Evolutionary conservation across 2,888 invertebrate genomes (phyloP).

Genomic region (Sceliomorpha sp.): DNA sequence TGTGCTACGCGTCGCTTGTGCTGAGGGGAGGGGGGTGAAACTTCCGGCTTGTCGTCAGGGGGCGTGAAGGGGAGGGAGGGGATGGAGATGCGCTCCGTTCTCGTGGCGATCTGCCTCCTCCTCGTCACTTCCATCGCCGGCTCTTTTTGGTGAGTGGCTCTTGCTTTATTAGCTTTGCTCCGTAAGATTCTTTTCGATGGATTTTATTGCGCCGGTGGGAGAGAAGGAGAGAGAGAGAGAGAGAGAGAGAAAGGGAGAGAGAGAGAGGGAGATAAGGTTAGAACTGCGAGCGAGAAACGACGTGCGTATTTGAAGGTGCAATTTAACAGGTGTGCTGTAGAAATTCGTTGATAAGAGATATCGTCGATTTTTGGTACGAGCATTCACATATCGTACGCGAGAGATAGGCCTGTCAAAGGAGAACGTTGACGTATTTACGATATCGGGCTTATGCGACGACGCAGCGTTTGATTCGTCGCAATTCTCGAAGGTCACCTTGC

Average conservation of each 20-base stretch:
- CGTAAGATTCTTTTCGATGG: neutral
- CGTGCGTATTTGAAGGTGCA: too few species aligned
- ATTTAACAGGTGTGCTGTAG: too few species aligned
- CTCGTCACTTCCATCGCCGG: conserved; percentile 93
- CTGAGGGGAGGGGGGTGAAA: conserved; percentile 43
- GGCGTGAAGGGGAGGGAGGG: conserved; percentile 69
- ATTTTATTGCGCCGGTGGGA: neutral
- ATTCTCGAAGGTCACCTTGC: too few species aligned
- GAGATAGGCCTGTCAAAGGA: conserved; percentile 15
- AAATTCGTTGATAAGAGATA: conserved; percentile 5
- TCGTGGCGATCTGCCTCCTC: conserved; percentile 91
- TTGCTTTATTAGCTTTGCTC: conserved; percentile 11
- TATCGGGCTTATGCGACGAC: too few species aligned
- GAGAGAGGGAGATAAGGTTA: too few species aligned
- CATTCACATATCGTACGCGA: conserved; percentile 18
- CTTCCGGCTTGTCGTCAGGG: conserved; percentile 49
- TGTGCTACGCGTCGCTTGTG: conserved; percentile 32
- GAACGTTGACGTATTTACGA: conserved; percentile 25
- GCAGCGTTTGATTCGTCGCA: too few species aligned
- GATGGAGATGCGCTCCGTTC: conserved; percentile 86
- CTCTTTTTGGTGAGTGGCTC: conserved; percentile 92
- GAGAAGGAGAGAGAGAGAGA: neutral
- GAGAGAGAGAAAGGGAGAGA: too few species aligned
- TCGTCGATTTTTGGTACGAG: too few species aligned
- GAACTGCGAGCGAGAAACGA: too few species aligned